phyloP scores from a whole-genome alignment of 2,797 vertebrate species.

The Sebastes cheni region DNA sequence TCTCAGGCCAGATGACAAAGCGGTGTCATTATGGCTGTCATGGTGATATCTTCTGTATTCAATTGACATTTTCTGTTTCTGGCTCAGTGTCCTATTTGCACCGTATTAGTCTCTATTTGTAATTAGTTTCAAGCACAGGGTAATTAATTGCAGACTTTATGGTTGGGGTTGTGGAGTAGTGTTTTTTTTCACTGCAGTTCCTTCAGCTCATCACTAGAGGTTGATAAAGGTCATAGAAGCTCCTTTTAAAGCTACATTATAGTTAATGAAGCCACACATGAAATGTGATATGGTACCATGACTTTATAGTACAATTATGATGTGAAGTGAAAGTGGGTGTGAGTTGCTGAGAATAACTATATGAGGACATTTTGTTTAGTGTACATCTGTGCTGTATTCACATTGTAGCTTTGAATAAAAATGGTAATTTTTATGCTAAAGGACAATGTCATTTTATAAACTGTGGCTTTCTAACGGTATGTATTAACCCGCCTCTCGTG shows the following conservation, averaged over 20 bases:
- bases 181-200: neutral
- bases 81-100: constrained; percentile 1
- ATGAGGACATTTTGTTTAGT: neutral
- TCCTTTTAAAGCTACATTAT: neutral
- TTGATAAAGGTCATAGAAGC: constrained; percentile 14
- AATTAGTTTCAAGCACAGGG: neutral
- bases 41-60: neutral
- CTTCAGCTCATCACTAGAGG: constrained; percentile 3
- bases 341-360: neutral
- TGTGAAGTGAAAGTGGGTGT: neutral
- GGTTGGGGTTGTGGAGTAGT: neutral
- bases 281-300: neutral
- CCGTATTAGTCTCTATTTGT: neutral
- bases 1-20: constrained; percentile 1
- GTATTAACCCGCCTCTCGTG: neutral
- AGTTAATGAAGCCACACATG: neutral
- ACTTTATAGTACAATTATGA: constrained; percentile 3
- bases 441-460: neutral
- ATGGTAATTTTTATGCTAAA: neutral
- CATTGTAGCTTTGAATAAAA: neutral
- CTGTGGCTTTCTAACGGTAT: neutral
- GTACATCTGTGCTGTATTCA: neutral
- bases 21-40: neutral
- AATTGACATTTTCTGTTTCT: constrained; percentile 20
- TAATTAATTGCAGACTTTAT: constrained; percentile 20